phyloP scores from a whole-genome alignment of 2,797 vertebrate species.

The Aratinga solstitialis region DNA sequence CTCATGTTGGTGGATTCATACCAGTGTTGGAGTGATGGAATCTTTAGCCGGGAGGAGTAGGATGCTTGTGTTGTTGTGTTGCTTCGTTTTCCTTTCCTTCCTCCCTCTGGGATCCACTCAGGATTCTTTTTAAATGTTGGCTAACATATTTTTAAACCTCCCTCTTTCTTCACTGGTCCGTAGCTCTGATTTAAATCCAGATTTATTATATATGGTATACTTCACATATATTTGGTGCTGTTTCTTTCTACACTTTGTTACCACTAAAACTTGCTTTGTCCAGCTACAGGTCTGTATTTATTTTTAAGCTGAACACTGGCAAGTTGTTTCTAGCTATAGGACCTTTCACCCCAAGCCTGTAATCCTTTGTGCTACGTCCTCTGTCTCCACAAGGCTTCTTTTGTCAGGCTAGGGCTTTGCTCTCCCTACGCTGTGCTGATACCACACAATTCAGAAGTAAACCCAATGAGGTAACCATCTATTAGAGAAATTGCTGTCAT shows the following conservation, averaged over 20 bases:
- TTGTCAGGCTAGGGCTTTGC: not conserved
- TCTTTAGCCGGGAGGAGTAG: not conserved
- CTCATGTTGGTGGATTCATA: rapidly evolving
- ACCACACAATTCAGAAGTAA: not conserved
- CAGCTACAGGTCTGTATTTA: not conserved
- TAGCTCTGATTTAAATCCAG: not conserved
- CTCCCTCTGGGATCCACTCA: not conserved
- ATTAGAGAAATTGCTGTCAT: not conserved
- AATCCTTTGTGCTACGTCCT: not conserved
- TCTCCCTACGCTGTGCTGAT: not conserved
- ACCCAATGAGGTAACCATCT: not conserved
- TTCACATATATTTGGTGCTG: not conserved
- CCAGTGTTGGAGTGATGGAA: not conserved
- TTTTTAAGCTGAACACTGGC: not conserved
- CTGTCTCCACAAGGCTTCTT: not conserved
- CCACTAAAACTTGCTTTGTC: not conserved
- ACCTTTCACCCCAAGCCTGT: not conserved
- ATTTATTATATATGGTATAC: not conserved
- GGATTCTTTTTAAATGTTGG: not conserved
- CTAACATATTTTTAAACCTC: not conserved
- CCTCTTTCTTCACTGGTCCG: not conserved
- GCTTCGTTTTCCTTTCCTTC: not conserved
- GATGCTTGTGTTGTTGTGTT: not conserved
- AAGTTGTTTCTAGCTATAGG: not conserved
- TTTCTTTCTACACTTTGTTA: not conserved